Evolutionary conservation across 2,888 invertebrate species (phyloP), one percentile per base, ranked within the genome.

Genomic region (Rambutsinella grinnellia): DNA sequence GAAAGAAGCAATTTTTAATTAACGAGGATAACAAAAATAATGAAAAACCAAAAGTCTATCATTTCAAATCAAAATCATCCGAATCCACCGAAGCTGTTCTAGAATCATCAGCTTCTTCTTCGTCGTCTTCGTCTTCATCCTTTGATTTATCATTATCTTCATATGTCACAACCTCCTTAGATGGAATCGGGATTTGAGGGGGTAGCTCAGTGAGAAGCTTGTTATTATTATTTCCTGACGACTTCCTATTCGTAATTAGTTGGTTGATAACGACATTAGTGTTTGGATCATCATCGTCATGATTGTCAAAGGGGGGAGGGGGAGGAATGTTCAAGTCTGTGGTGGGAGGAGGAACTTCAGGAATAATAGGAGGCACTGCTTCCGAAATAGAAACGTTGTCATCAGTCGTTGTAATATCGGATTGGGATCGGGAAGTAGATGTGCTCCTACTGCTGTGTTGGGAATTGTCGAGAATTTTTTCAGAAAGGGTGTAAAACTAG

Each of bases 401-500:
- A 15, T 70, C 70, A 6, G 23, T 36, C 28, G 72, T 53, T 1
- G 66, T 57, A 2, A 46, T 53, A 21, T 69, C 69, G 17, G 72
- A 72, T 15, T 66, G 58, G 2, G 72, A 72, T 24, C 62, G n/a
- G 3, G 65, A 51, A 1, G 57, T 60, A 2, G 72, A 51, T 0
- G 65, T 66, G n/a, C 36, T 60, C 8, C 60, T 23, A 15, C 66
- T 66, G 3, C 56, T 53, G 44, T 53, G 19, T 19, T 13, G 23
- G 5, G 66, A n/a, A 36, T 26, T 17, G 44, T 65, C 72, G 26
- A 72, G 8, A 6, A 72, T 72, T 46, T 60, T 65, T 26, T 72
- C 72, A 13, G 72, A 65, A 17, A 72, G 6, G 8, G 28, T 19
- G 17, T 66, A 72, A 46, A 72, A 72, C 72, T 72, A 28, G 1